These are phyloP conservation scores for Steatornis caripensis DNA, from an alignment of 2,113 vertebrate genomes.

Conservation along the genomic window DNA sequence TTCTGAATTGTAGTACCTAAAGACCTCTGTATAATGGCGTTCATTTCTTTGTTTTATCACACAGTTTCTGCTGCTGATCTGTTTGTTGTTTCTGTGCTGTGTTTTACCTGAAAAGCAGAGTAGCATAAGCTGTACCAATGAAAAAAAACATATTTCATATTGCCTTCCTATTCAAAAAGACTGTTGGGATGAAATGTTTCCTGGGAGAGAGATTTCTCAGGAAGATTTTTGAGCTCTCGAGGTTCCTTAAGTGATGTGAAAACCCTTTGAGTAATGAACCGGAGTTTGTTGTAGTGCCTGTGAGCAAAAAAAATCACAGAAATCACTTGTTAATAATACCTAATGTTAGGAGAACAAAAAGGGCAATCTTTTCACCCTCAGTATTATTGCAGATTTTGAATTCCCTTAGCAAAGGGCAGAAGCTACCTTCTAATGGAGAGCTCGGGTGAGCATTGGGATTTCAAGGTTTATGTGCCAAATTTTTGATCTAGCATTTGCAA, in stretches of 20 bases:
- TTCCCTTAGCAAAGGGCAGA: neutral
- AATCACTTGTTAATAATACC: neutral
- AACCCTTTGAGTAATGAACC: neutral
- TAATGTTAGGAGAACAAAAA: neutral
- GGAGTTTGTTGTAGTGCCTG: neutral
- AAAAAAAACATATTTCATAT: neutral
- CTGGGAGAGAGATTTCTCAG: neutral
- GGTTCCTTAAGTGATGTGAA: neutral
- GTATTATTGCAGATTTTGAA: neutral
- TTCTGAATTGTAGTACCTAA: neutral
- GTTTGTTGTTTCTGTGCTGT: neutral
- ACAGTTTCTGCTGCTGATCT: neutral
- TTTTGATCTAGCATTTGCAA: neutral
- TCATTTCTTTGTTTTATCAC: neutral
- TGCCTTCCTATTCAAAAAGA: neutral
- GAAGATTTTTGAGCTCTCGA: neutral
- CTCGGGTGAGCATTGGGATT: neutral
- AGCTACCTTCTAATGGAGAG: neutral
- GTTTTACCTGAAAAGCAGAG: neutral
- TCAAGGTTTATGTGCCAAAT: neutral
- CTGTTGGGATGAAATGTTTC: neutral
- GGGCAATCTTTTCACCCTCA: neutral
- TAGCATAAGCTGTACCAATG: neutral
- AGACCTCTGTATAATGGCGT: neutral
- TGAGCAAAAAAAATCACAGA: neutral